Conservation (phyloP, 23 tunicate species). For the Corella eumyota region DNA sequence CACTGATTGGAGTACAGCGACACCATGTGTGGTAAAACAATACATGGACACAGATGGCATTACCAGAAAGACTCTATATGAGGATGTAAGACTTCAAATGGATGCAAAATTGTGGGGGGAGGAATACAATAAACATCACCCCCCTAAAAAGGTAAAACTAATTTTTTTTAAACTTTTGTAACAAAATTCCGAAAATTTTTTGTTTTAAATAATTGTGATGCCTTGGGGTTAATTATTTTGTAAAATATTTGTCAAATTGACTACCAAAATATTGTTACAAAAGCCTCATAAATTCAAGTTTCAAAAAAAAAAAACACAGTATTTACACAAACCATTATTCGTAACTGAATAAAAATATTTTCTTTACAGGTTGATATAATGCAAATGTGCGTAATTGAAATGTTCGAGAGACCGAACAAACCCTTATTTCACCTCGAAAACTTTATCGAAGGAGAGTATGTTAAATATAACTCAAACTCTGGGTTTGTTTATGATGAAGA, state of each 20-base stretch:
- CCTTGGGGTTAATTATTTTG: too few species aligned
- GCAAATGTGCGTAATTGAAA: slow-evolving; percentile 93
- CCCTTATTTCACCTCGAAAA: slow-evolving; percentile 92
- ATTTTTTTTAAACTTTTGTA: background rate
- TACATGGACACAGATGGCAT: slow-evolving; percentile 57
- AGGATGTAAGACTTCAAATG: slow-evolving; percentile 92
- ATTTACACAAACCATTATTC: too few species aligned
- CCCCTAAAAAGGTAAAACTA: slow-evolving; percentile 78
- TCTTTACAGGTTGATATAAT: slow-evolving; percentile 79
- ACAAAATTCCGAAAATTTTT: too few species aligned
- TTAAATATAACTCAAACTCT: slow-evolving; percentile 93
- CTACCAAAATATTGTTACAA: too few species aligned
- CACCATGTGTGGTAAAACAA: slow-evolving; percentile 68
- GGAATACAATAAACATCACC: slow-evolving; percentile 84
- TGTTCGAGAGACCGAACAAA: slow-evolving; percentile 52
- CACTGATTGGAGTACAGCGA: slow-evolving; percentile 78
- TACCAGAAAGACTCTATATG: slow-evolving; percentile 52
- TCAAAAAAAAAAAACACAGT: too few species aligned
- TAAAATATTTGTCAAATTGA: too few species aligned
- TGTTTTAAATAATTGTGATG: too few species aligned
- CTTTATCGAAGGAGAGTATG: slow-evolving; percentile 94
- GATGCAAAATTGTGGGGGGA: slow-evolving; percentile 98
- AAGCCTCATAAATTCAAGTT: too few species aligned
- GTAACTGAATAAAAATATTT: background rate
- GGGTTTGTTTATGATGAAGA: slow-evolving; percentile 79